phyloP scores from a whole-genome alignment of 1,140 invertebrate species.

The Drosophila willistoni region DNA sequence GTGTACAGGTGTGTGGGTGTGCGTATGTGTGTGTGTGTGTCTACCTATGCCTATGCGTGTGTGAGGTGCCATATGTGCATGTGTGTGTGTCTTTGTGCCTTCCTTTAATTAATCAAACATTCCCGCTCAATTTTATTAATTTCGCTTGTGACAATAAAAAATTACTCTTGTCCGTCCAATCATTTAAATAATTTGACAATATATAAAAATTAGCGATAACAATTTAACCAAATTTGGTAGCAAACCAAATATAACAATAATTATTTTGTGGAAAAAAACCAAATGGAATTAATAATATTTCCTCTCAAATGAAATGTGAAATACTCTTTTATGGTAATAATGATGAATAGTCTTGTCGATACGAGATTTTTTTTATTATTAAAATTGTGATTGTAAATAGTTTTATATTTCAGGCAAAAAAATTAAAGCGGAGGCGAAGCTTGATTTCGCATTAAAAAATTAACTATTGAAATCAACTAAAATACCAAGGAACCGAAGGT shows the following conservation, averaged over 20 bases:
- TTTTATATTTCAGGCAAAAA: too few relatives aligned
- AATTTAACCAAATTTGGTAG: slow-evolving; percentile 59
- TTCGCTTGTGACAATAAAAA: slow-evolving; percentile 67
- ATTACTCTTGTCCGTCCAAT: slow-evolving; percentile 51
- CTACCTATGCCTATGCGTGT: slow-evolving; percentile 2
- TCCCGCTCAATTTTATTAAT: slow-evolving; percentile 74
- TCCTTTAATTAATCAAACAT: slow-evolving; percentile 77
- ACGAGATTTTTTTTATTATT: too few relatives aligned
- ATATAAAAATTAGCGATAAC: slow-evolving; percentile 62
- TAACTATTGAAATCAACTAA: too few relatives aligned
- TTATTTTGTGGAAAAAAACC: not conserved
- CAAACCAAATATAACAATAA: slow-evolving; percentile 12
- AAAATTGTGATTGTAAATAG: too few relatives aligned
- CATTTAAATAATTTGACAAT: slow-evolving; percentile 68
- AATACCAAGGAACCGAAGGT: too few relatives aligned
- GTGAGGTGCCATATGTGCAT: slow-evolving; percentile 42
- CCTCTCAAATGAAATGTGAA: not conserved
- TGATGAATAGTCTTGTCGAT: not conserved
- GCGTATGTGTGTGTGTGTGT: slow-evolving; percentile 1
- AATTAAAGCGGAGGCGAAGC: too few relatives aligned
- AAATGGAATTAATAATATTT: slow-evolving; percentile 1
- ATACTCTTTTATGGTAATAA: not conserved
- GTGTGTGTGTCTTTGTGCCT: slow-evolving; percentile 32
- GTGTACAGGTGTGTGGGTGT: slow-evolving; percentile 35
- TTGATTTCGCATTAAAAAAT: too few relatives aligned